phyloP scores from a whole-genome alignment of 2,113 vertebrate species.

The Oreochromis spilurus region DNA sequence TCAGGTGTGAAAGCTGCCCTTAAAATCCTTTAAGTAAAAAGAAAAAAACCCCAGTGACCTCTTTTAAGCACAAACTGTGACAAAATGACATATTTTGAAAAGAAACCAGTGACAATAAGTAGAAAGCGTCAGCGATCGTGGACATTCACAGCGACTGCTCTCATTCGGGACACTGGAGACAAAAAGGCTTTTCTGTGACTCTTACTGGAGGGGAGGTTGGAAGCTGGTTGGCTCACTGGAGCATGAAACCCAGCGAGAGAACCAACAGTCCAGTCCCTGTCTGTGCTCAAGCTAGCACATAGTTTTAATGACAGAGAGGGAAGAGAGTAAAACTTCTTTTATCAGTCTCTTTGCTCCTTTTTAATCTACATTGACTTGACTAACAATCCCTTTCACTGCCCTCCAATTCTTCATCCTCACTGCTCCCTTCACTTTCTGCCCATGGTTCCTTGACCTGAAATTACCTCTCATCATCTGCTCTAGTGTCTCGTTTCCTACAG shows the following conservation, averaged over 20 bases:
- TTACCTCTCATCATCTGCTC: constrained; percentile 13
- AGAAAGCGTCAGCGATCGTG: not conserved
- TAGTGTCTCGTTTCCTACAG: not conserved
- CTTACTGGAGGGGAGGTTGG: constrained; percentile 34
- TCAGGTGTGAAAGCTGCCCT: not conserved
- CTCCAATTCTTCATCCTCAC: not conserved
- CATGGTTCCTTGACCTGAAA: constrained; percentile 17
- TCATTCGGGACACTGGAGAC: constrained; percentile 30
- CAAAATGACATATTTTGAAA: not conserved
- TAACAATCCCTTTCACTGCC: not conserved
- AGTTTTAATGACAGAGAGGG: constrained; percentile 48
- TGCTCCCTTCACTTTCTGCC: not conserved
- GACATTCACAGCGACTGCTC: constrained; percentile 15
- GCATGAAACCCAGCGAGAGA: constrained; percentile 30
- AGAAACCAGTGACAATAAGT: not conserved
- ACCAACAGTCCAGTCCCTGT: constrained; percentile 44
- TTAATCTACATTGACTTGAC: constrained; percentile 5
- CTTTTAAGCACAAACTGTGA: not conserved
- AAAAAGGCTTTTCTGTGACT: constrained; percentile 42
- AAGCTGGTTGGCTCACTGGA: constrained; percentile 44
- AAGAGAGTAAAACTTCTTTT: not conserved
- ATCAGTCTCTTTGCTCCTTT: not conserved
- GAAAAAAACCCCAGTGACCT: not conserved
- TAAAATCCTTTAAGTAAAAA: not conserved
- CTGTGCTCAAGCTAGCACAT: constrained; percentile 41